Evolutionary conservation across 2,797 vertebrate species (phyloP).

Genomic region (Esox lucius): DNA sequence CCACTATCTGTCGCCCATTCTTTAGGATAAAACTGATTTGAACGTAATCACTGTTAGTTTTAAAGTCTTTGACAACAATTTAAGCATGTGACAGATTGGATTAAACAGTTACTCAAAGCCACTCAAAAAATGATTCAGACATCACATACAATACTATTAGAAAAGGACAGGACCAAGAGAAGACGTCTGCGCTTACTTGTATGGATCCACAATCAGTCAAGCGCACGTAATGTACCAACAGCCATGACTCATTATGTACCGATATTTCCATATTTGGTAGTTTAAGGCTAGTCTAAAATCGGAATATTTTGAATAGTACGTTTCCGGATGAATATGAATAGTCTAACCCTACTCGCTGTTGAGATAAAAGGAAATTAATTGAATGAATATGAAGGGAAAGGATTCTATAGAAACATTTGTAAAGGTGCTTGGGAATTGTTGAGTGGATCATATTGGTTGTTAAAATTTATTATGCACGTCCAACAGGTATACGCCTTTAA

Average conservation of each 20-base stretch:
- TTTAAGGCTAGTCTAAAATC: not conserved
- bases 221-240: too few relatives aligned
- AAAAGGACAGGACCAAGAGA: too few relatives aligned
- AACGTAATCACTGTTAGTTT: too few relatives aligned
- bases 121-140: too few relatives aligned
- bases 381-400: not conserved
- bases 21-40: too few relatives aligned
- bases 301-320: not conserved
- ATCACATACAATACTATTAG: too few relatives aligned
- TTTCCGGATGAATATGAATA: not conserved
- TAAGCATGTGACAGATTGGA: too few relatives aligned
- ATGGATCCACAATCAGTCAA: too few relatives aligned
- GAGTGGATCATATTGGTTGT: not conserved
- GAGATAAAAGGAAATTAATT: not conserved
- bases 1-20: too few relatives aligned
- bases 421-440: not conserved
- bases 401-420: not conserved
- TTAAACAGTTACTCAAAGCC: too few relatives aligned
- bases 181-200: too few relatives aligned
- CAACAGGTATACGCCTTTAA: slow-evolving; percentile 55
- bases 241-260: not conserved
- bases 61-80: too few relatives aligned
- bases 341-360: not conserved
- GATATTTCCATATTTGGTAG: not conserved
- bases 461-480: not conserved